Base-by-base conservation (phyloP, 37 sponge, comb jelly and placozoan species). In the Crambe crambe region DNA sequence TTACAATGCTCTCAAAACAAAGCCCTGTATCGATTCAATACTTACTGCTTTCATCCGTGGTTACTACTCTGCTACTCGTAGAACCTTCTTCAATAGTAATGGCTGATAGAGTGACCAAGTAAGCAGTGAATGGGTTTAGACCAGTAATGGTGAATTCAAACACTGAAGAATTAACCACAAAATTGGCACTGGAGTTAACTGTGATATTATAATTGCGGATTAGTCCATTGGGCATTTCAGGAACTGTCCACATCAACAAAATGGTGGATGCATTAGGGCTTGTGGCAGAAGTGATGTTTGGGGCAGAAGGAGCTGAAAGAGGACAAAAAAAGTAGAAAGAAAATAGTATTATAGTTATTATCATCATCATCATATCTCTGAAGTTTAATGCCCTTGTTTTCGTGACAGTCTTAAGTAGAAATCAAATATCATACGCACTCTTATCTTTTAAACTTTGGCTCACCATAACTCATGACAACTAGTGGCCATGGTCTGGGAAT, bases 161-260 rank as follows among this genome's bases (percentile, higher is more conserved):
- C 36, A 37, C 37, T 69, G 61, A 77, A 26, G 44, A 57, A 29
- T 68, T 38, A 0, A 37, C 38, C 2, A 30, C 38, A 41, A 56
- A 32, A 2, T 44, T 29, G 25, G 23, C 17, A n/a, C 27, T 26
- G 25, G 25, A 8, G 25, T 8, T 18, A 38, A 35, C 41, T 61
- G 68, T 51, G 34, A 58, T 56, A 22, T 38, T 37, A 68, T 83
- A 83, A 0, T 18, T 37, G 21, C 56, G 74, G 25, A 83, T 66
- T 42, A 83, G 42, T 26, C 84, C 84, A 72, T 85, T 85, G 2
- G 78, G 79, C 2, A 25, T 74, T 15, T 44, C 30, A 18, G 83
- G 71, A 37, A 61, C 42, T 23, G 34, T 25, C 83, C 83, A 82
- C 1, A 20, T 21, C 23, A 82, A 25, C 20, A 18, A 25, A 40